phyloP scores from a whole-genome alignment of 2,888 invertebrate species.

The Stenichneumon culpator region DNA sequence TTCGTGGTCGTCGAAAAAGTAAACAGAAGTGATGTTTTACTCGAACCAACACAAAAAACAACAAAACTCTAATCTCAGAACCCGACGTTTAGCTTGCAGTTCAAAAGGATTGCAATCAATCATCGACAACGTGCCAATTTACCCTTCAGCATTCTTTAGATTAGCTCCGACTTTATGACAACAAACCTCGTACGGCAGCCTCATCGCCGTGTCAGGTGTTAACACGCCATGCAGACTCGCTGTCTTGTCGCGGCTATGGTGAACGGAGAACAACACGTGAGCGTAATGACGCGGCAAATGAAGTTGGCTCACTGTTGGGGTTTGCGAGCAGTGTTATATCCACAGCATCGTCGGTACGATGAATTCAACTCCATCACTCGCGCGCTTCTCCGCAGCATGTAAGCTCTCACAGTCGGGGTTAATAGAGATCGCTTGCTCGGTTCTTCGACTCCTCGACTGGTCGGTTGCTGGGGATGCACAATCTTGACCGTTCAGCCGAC shows the following conservation, averaged over 20 bases:
- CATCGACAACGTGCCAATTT: background rate
- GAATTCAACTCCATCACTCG: constrained; percentile 76
- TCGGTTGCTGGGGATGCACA: background rate
- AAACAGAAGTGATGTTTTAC: too few species aligned
- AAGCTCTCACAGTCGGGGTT: constrained; percentile 74
- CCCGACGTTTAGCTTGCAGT: background rate
- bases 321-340: background rate
- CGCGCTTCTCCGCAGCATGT: constrained; percentile 63
- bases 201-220: constrained; percentile 5
- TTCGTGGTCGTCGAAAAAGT: too few species aligned
- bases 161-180: constrained; percentile 3
- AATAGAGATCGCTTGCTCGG: constrained; percentile 81
- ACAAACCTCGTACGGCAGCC: background rate
- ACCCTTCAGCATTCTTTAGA: background rate
- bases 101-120: background rate
- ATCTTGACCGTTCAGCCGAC: background rate
- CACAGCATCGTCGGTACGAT: background rate
- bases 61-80: too few species aligned
- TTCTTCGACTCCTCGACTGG: constrained; percentile 55
- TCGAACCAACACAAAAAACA: too few species aligned
- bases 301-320: background rate
- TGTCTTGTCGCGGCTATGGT: background rate
- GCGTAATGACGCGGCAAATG: constrained; percentile 14
- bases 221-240: background rate
- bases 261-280: background rate